phyloP scores from a whole-genome alignment of 2,888 invertebrate species.

The Cylindroiulus punctatus region DNA sequence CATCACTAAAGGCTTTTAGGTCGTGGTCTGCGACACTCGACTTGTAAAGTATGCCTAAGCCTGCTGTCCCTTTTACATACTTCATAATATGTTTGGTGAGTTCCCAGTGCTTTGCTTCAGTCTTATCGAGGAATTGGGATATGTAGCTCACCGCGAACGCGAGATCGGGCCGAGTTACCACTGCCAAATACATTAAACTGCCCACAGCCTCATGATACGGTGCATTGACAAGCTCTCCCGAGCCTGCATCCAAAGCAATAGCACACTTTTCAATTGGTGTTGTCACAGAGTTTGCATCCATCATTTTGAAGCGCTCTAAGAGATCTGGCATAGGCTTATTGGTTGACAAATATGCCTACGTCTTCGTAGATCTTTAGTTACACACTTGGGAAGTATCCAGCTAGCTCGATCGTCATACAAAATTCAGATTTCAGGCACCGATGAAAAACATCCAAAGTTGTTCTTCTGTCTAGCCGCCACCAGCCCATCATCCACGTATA shows the following conservation, averaged over 20 bases:
- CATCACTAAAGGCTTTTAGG: constrained; percentile 62
- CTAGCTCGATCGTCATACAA: constrained; percentile 46
- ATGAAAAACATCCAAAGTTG: constrained; percentile 24
- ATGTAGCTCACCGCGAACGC: constrained; percentile 59
- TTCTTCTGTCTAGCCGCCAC: constrained; percentile 21
- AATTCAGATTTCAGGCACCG: background rate
- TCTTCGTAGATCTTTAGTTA: background rate
- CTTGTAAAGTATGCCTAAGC: constrained; percentile 60
- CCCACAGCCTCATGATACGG: constrained; percentile 59
- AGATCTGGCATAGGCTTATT: background rate
- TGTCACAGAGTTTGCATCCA: constrained; percentile 51
- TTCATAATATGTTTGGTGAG: constrained; percentile 61
- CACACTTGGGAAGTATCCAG: background rate
- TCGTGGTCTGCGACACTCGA: background rate
- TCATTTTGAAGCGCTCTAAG: constrained; percentile 49
- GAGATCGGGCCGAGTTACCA: constrained; percentile 60
- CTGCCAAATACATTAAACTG: constrained; percentile 59
- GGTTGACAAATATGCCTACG: background rate
- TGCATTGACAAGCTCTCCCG: too few species aligned
- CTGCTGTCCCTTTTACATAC: constrained; percentile 61
- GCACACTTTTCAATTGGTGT: constrained; percentile 17
- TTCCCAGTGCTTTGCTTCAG: constrained; percentile 61
- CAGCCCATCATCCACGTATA: constrained; percentile 60
- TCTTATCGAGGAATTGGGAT: constrained; percentile 60
- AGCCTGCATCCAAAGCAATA: too few species aligned